Base-by-base conservation (phyloP, 1,140 invertebrate species). In the Chelonus insularis region DNA sequence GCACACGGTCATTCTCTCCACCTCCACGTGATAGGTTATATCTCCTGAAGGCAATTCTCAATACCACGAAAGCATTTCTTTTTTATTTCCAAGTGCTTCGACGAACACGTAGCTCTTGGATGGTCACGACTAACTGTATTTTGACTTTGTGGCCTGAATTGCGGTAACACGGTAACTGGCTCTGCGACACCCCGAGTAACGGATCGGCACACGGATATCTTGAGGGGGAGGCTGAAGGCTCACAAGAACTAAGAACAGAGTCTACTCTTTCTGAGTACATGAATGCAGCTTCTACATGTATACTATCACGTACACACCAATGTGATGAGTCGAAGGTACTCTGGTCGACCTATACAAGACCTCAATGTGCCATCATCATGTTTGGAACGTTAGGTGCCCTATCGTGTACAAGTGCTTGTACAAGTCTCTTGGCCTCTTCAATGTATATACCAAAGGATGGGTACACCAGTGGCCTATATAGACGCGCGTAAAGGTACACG, bases 101-200 rank as follows among this genome's bases (percentile, higher is more conserved):
- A 12, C 39, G 48, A 56, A 43, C 21, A 58, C 50, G 57, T 52
- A 57, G 50, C 57, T 32, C 62, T 57, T 60, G 36, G 63, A 51
- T 68, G 68, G 68, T 70, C 71, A 67, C 71, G 73, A 67, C 72
- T 82, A 82, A 82, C 79, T 82, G 79, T 80, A 80, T 82, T 80
- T 82, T 82, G 79, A 80, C 79, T 82, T 81, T 82, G 79, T 82
- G 79, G 79, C 79, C 79, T 82, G 75, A 82, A 82, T 82, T 80
- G 78, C 75, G 78, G 78, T 81, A 81, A 81, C 79, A 80, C 79
- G 74, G 79, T 81, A 81, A 80, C 77, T 80, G 76, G 78, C 78
- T 80, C 71, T 73, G 76, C 76, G 78, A 78, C 78, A 78, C 78
- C 75, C 76, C 69, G 73, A 70, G 68, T 78, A 78, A 78, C 76